Conservation (phyloP, 2,888 invertebrate species). For the Pterostichus niger region DNA sequence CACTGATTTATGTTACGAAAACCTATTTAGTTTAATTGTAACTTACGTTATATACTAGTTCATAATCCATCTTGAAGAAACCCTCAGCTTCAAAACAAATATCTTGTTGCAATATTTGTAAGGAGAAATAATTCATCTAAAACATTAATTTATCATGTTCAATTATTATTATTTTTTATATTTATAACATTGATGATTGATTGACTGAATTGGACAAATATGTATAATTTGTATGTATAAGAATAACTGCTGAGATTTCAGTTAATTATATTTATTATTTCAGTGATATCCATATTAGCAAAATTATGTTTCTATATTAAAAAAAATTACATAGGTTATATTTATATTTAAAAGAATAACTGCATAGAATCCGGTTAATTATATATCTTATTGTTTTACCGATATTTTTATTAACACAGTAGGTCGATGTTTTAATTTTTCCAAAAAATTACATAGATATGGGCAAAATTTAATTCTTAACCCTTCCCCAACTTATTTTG, state of each 20-base stretch:
- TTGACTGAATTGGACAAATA: neutral
- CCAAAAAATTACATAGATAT: too few species aligned
- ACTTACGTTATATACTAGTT: conserved; percentile 70
- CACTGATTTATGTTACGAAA: too few species aligned
- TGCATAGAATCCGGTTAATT: too few species aligned
- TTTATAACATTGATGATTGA: neutral
- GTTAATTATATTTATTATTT: neutral
- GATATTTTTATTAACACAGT: too few species aligned
- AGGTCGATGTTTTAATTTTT: too few species aligned
- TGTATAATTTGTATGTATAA: neutral
- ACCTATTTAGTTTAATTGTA: conserved; percentile 64
- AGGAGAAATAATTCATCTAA: conserved; percentile 70
- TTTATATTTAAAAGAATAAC: too few species aligned
- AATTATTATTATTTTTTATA: too few species aligned
- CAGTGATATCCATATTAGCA: too few species aligned
- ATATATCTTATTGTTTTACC: too few species aligned
- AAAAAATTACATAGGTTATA: conserved; percentile 26
- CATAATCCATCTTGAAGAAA: conserved; percentile 70
- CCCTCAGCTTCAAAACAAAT: conserved; percentile 70
- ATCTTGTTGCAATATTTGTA: conserved; percentile 70
- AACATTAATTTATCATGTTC: conserved; percentile 47
- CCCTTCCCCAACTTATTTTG: too few species aligned
- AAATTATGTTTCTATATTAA: too few species aligned
- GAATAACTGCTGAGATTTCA: neutral
- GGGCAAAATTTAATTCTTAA: too few species aligned